Evolutionary conservation across 2,888 invertebrate genomes (phyloP).

Genomic region (Orchesella flavescens): DNA sequence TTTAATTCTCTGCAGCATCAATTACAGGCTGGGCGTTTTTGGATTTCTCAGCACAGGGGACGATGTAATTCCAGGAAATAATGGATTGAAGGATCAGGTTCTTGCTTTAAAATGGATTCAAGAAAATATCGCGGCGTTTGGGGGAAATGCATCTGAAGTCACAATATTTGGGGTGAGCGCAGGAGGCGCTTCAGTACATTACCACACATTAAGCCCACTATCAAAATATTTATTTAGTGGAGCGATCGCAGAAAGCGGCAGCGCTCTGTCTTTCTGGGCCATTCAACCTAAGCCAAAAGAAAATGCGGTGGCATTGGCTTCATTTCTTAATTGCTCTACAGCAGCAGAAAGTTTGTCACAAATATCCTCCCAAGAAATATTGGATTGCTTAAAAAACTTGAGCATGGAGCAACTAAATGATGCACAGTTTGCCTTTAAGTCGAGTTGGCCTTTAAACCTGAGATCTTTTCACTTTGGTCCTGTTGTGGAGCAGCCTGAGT

Average conservation of each 20-base stretch:
- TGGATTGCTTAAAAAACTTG: conserved; percentile 18
- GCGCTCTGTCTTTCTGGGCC: conserved; percentile 27
- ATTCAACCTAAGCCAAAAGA: conserved; percentile 27
- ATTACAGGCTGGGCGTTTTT: conserved; percentile 39
- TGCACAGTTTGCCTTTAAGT: not conserved
- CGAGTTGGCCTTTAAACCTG: no score
- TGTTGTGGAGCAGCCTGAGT: not conserved
- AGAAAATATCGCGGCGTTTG: conserved; percentile 28
- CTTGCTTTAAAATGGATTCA: conserved; percentile 20
- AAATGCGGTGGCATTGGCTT: conserved; percentile 14
- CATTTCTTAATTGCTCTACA: conserved; percentile 9
- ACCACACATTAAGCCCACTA: conserved; percentile 17
- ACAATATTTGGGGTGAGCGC: conserved; percentile 18
- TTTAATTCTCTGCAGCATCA: conserved; percentile 40
- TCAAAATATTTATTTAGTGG: conserved; percentile 38
- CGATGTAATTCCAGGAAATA: conserved; percentile 36
- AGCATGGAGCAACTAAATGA: not conserved
- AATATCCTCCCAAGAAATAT: conserved; percentile 24
- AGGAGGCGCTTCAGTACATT: conserved; percentile 40
- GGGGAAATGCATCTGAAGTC: conserved; percentile 7
- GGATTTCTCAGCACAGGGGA: conserved; percentile 47
- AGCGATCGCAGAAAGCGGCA: conserved; percentile 47
- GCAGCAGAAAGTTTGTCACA: not conserved
- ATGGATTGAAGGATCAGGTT: conserved; percentile 41
- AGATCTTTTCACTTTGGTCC: not conserved